Evolutionary conservation across 1,140 invertebrate species (phyloP).

Genomic region (Hycleus cichorii): DNA sequence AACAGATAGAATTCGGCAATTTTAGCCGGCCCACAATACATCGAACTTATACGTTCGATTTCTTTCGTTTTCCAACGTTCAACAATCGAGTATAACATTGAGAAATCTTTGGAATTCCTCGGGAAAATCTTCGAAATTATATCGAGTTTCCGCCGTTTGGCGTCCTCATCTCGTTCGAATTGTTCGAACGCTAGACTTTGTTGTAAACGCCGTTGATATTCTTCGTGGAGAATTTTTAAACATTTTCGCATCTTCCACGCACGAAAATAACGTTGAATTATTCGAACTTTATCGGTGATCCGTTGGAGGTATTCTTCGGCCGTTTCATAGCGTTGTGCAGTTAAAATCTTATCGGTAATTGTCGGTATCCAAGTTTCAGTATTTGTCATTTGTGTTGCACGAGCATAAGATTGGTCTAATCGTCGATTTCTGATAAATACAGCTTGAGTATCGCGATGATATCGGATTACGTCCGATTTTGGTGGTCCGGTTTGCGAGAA

Average conservation of each 20-base stretch:
- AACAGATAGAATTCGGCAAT: conserved; percentile 53
- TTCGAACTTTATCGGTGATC: conserved; percentile 45
- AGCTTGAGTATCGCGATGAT: conserved; percentile 52
- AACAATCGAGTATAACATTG: conserved; percentile 54
- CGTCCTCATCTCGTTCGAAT: conserved; percentile 42
- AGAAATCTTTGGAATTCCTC: conserved; percentile 53
- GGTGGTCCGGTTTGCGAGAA: conserved; percentile 56
- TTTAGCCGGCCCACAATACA: conserved; percentile 50
- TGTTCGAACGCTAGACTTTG: conserved; percentile 39
- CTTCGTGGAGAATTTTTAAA: conserved; percentile 35
- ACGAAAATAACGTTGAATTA: conserved; percentile 48
- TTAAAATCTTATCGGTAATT: conserved; percentile 49
- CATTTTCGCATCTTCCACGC: conserved; percentile 35
- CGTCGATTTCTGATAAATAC: conserved; percentile 41
- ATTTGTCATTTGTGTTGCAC: conserved; percentile 49
- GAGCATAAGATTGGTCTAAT: conserved; percentile 44
- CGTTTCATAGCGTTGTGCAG: conserved; percentile 48
- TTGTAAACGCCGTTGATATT: conserved; percentile 46
- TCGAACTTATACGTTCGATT: conserved; percentile 48
- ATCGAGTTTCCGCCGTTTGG: conserved; percentile 46
- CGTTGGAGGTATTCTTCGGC: conserved; percentile 46
- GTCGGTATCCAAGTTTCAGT: conserved; percentile 49
- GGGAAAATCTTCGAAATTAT: conserved; percentile 53
- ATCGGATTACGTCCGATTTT: conserved; percentile 44
- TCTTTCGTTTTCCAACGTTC: conserved; percentile 56